Conservation (phyloP, 2,797 vertebrate genomes). For the Sarcoramphus papa region DNA sequence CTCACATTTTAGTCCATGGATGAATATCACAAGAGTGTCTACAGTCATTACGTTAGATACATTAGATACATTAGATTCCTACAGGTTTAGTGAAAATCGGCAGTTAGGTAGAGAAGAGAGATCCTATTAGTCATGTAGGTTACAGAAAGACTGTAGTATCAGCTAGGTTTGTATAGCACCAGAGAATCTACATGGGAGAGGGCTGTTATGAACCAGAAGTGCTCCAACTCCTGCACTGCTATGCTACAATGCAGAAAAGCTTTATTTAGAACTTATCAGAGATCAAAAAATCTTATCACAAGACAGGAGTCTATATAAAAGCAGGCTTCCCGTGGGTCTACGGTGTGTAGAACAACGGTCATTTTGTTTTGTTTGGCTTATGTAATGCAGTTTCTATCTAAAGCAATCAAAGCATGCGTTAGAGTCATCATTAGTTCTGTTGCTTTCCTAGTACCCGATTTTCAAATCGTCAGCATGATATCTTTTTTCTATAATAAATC, state of each 20-base stretch:
- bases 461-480: neutral
- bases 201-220: neutral
- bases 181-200: neutral
- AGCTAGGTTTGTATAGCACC: neutral
- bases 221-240: neutral
- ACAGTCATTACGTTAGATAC: too few relatives aligned
- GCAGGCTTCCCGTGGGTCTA: neutral
- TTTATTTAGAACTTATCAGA: neutral
- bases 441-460: neutral
- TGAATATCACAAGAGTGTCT: neutral
- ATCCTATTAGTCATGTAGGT: neutral
- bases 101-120: neutral
- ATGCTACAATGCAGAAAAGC: neutral
- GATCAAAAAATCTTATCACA: neutral
- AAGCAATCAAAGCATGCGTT: slow-evolving; percentile 11
- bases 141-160: neutral
- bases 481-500: slow-evolving; percentile 37
- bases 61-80: neutral
- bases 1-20: neutral
- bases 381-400: neutral
- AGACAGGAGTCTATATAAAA: neutral
- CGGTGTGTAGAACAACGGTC: neutral
- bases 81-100: neutral
- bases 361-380: neutral
- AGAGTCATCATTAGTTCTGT: neutral